Base-by-base conservation (phyloP, 2,113 vertebrate species). In the Eretmochelys imbricata region DNA sequence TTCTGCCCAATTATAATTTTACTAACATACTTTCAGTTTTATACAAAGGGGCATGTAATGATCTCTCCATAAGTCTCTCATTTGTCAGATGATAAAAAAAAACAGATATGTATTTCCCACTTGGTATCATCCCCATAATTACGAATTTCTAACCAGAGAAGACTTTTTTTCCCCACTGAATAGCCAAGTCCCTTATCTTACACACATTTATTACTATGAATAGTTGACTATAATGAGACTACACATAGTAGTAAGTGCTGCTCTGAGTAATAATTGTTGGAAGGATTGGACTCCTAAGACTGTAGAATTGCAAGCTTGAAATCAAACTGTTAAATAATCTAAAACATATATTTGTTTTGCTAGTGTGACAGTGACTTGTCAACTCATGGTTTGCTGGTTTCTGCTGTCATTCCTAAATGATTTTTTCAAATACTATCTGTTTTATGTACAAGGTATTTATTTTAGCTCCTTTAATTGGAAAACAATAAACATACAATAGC, bases 361-460 rank as follows among this genome's bases (percentile, higher is more conserved):
- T 91, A 10, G 55, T 89, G 12, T 78, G 88, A 93, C n/a, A 27
- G 51, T 35, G 13, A 49, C 27, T 65, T n/a, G 31, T 27, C 48
- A 84, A 49, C 27, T 82, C 31, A 10, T 62, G 57, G 54, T 5
- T 35, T 42, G 13, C 76, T 86, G 4, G 24, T 55, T 87, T 81
- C 50, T 76, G 86, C 62, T 6, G 82, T 38, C 82, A 51, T 20
- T 20, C 65, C 78, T 46, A 65, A 86, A 83, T 91, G 57, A 78
- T 35, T 62, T 88, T 54, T 83, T 80, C 35, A 81, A 79, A n/a
- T 57, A 84, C 76, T 10, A 88, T 75, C 72, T 75, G 38, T 87
- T 94, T 85, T 55, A 48, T 27, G 72, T 17, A 27, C 42, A 42
- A 92, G 84, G 79, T 84, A 87, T 89, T 95, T 55, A 94, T 48